phyloP scores from a whole-genome alignment of 64 coral and sea anemone genomes.

The Porites lutea region DNA sequence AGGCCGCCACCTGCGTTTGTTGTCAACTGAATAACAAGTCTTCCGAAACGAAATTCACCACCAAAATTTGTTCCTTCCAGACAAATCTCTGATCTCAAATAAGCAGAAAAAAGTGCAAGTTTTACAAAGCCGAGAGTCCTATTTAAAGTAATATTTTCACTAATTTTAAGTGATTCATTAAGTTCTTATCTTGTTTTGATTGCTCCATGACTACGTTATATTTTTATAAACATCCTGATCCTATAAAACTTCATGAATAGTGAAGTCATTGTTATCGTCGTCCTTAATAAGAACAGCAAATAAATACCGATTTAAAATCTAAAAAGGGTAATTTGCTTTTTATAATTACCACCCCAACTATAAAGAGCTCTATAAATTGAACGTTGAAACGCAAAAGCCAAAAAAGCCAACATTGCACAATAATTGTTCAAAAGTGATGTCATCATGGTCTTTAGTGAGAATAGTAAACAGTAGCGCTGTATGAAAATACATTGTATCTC shows the following conservation, averaged over 20 bases:
- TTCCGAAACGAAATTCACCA: not conserved
- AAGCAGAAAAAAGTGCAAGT: no score
- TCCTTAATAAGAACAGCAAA: not conserved
- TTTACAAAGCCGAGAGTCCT: no score
- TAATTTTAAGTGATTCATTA: no score
- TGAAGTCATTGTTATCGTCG: slow-evolving; percentile 5
- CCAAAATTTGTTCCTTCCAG: not conserved
- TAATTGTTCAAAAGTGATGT: slow-evolving; percentile 36
- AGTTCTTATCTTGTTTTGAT: not conserved
- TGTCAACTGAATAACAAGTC: not conserved
- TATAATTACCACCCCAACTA: not conserved
- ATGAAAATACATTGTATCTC: no score
- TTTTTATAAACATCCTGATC: not conserved
- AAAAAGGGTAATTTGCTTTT: not conserved
- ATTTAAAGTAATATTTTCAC: no score
- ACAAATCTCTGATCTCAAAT: not conserved
- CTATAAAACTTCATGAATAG: not conserved
- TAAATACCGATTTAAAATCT: not conserved
- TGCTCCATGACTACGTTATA: not conserved
- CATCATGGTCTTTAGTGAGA: not conserved
- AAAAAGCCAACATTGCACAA: not conserved
- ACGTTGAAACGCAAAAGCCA: not conserved
- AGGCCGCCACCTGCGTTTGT: not conserved
- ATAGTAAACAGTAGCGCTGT: not conserved
- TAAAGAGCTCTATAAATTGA: not conserved